Conservation (phyloP, 2,113 vertebrate genomes). For the Labeo catla region DNA sequence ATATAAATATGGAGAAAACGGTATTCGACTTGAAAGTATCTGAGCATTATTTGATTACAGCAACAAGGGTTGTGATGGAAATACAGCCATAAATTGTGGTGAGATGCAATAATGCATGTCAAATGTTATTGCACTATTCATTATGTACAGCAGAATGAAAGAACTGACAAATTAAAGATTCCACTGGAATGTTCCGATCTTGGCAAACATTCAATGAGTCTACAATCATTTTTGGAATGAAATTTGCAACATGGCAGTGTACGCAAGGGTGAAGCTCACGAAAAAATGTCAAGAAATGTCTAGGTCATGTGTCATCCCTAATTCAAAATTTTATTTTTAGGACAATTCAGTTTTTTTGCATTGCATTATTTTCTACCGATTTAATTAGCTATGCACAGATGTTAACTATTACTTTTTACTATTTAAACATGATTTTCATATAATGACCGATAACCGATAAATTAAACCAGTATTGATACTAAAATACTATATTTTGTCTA, state of each 20-base stretch:
- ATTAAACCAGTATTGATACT: not conserved
- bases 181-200: not conserved
- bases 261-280: not conserved
- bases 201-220: slow-evolving; percentile 8
- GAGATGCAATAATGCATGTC: slow-evolving; percentile 5
- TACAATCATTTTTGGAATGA: slow-evolving; percentile 2
- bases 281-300: not conserved
- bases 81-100: slow-evolving; percentile 22
- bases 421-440: not conserved
- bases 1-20: slow-evolving; percentile 23
- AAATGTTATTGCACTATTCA: slow-evolving; percentile 23
- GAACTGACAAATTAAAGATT: not conserved
- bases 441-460: not conserved
- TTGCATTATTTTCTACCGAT: not conserved
- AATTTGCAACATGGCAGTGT: slow-evolving; percentile 26
- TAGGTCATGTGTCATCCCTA: not conserved
- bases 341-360: not conserved
- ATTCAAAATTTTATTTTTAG: not conserved
- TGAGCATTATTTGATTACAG: slow-evolving; percentile 24
- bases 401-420: not conserved
- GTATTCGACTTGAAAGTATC: slow-evolving; percentile 17
- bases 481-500: not conserved
- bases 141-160: slow-evolving; percentile 16
- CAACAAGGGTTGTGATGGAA: not conserved
- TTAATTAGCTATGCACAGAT: not conserved